phyloP scores from a whole-genome alignment of 1,140 invertebrate genomes.

The Phortica variegata region DNA sequence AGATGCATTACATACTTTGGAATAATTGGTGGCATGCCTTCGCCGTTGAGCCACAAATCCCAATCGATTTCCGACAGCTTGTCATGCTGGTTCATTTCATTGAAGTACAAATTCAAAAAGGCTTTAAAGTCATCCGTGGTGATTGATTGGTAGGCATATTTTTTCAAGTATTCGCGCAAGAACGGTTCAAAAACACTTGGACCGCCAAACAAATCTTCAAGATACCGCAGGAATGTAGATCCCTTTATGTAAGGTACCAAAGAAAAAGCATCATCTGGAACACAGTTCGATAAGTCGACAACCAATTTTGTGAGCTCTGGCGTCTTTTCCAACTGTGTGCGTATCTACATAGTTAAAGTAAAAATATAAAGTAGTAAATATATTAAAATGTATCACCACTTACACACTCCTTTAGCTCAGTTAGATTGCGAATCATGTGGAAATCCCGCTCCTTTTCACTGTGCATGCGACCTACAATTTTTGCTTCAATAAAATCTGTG shows the following conservation, averaged over 20 bases:
- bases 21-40: conserved; percentile 85
- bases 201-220: conserved; percentile 84
- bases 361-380: no score
- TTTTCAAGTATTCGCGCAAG: conserved; percentile 77
- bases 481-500: conserved; percentile 89
- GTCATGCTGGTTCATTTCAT: conserved; percentile 58
- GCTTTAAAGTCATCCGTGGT: conserved; percentile 79
- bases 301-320: conserved; percentile 73
- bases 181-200: conserved; percentile 82
- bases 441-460: conserved; percentile 78
- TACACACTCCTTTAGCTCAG: conserved; percentile 71
- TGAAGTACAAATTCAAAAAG: conserved; percentile 78
- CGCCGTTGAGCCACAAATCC: conserved; percentile 78
- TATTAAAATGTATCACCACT: conserved; percentile 29
- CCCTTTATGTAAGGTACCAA: conserved; percentile 92
- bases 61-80: conserved; percentile 71
- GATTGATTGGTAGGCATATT: conserved; percentile 82
- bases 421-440: conserved; percentile 73
- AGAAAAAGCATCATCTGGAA: conserved; percentile 92
- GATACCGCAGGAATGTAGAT: conserved; percentile 80
- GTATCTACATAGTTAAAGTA: conserved; percentile 59
- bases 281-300: conserved; percentile 73
- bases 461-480: conserved; percentile 72
- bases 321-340: conserved; percentile 40
- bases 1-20: conserved; percentile 66